These are phyloP conservation scores for Triplophysa dalaica DNA, from an alignment of 2,113 vertebrate species.

Conservation along the genomic window DNA sequence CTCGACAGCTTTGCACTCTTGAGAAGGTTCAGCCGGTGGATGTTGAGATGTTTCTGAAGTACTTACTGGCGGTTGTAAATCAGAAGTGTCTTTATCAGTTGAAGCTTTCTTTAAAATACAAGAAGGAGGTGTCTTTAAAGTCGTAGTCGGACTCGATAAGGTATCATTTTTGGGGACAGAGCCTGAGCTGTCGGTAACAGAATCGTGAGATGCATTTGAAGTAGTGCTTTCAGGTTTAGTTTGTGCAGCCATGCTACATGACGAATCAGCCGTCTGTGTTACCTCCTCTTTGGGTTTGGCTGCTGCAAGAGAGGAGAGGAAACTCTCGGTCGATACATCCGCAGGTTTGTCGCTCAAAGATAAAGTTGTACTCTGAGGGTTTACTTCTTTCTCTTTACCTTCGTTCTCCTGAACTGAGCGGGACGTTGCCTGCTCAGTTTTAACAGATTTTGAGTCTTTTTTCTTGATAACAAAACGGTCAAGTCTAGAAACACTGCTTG, in stretches of 20 bases:
- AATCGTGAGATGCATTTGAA: neutral
- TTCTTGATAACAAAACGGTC: constrained; percentile 76
- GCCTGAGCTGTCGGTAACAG: constrained; percentile 65
- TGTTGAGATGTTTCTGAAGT: constrained; percentile 15
- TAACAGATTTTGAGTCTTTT: constrained; percentile 72
- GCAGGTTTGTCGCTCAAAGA: constrained; percentile 92
- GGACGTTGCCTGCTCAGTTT: constrained; percentile 59
- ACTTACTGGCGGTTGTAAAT: neutral
- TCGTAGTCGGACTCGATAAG: constrained; percentile 76
- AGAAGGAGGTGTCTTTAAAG: constrained; percentile 80
- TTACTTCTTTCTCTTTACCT: constrained; percentile 61
- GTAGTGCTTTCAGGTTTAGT: constrained; percentile 42
- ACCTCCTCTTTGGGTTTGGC: constrained; percentile 72
- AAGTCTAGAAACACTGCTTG: constrained; percentile 66
- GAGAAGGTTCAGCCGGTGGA: neutral
- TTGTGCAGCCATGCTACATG: neutral
- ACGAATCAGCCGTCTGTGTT: constrained; percentile 43
- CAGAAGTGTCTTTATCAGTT: constrained; percentile 66
- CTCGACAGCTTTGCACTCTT: constrained; percentile 63
- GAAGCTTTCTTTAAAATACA: constrained; percentile 79
- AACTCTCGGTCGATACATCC: constrained; percentile 91
- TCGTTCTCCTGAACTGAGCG: constrained; percentile 48
- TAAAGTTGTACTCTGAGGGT: constrained; percentile 62
- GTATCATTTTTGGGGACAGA: constrained; percentile 57
- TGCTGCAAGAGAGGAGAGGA: constrained; percentile 81